Base-by-base conservation (phyloP, 92 coral and sea anemone genomes). In the Pocillopora grandis region DNA sequence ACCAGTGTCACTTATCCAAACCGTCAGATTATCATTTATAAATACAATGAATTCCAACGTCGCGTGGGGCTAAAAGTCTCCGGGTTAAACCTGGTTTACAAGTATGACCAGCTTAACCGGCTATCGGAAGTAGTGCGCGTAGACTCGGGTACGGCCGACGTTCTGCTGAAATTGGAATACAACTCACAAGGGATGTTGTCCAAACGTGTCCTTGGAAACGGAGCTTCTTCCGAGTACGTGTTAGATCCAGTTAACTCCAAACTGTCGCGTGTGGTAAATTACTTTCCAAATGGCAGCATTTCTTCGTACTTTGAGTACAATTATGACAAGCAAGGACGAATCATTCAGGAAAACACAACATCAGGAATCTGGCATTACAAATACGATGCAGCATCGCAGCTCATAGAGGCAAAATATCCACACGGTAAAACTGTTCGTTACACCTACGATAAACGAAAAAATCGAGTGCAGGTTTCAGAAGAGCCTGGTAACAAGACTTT, bases 381-480 rank as follows among this genome's bases (percentile, higher is more conserved):
- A 63, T 93, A 91, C 76, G 97, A 93, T 66, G 87, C 97, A 0
- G 84, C 82, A 36, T 88, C 94, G 67, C 97, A 91, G 80, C 86
- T 93, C 37, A 84, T 87, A 60, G 92, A 85, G 42, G 86, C 90
- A 86, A 65, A 79, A 48, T 91, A 89, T 77, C 88, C 88, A 42
- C 70, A 66, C 17, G 84, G 82, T 42, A 76, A 81, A 42, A 64
- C 57, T 57, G 84, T 63, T 58, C 83, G 80, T 35, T 93, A 91
- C 83, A 77, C 82, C 7, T 93, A 88, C 74, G 97, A 93, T 76
- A 89, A 75, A 23, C 84, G 94, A 59, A 85, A 84, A 62, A 93
- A 93, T 89, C 86, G 94, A 83, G 82, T 86, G 23, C 66, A 35
- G 68, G 87, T 81, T 14, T 81, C 75, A 19, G 36, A 72, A 17